These are phyloP conservation scores for Dynastes hyllus DNA, from an alignment of 2,888 invertebrate genomes.

Conservation along the genomic window DNA sequence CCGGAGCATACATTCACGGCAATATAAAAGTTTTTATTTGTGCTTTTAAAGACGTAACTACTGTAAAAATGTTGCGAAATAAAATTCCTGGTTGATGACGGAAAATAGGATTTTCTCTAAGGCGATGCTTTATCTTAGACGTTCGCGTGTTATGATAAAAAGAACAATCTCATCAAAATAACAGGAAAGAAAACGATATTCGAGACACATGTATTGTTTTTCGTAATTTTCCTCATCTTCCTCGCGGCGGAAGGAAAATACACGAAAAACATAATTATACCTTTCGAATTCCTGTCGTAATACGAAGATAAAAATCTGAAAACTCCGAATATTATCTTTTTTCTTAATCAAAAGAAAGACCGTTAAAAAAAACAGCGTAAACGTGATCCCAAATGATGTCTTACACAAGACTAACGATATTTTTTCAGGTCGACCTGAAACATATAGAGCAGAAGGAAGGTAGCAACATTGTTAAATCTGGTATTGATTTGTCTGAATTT, in stretches of 20 bases:
- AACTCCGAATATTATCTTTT: neutral
- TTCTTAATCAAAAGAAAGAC: neutral
- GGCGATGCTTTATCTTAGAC: no score
- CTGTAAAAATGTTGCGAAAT: no score
- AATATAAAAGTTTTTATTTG: no score
- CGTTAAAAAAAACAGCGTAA: neutral
- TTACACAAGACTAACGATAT: conserved; percentile 12
- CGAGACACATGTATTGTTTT: conserved; percentile 1
- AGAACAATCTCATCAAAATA: neutral
- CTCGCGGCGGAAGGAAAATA: neutral
- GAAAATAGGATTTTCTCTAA: no score
- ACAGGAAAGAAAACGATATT: neutral
- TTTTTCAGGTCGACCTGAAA: conserved; percentile 85
- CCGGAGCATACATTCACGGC: no score
- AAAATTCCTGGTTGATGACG: no score
- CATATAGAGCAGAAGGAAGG: conserved; percentile 90
- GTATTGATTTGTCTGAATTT: conserved; percentile 96
- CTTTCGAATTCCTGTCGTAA: neutral
- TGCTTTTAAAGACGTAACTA: no score
- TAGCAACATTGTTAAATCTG: conserved; percentile 88
- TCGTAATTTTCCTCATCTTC: neutral
- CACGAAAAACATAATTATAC: neutral
- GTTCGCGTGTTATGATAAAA: no score
- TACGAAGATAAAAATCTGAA: conserved; percentile 1
- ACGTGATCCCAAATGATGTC: conserved; percentile 23